Conservation (phyloP, 2,113 vertebrate genomes). For the Callorhinus ursinus region DNA sequence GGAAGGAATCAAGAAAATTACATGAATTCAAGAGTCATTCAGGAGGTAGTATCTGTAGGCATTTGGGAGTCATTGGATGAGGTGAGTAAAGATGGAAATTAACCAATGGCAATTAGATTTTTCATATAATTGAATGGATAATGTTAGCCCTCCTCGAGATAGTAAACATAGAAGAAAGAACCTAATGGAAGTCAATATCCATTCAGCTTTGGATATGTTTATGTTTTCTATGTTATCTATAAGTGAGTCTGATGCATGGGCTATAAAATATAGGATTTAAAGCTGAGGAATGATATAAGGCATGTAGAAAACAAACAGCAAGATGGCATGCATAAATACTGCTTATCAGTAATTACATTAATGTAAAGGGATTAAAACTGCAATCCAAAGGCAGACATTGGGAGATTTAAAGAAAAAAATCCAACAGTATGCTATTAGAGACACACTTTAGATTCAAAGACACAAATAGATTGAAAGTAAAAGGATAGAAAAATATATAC, state of each 20-base stretch:
- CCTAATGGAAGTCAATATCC: background rate
- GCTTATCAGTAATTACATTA: background rate
- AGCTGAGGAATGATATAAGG: background rate
- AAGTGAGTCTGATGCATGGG: background rate
- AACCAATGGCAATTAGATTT: background rate
- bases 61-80: background rate
- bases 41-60: background rate
- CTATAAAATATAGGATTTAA: background rate
- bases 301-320: background rate
- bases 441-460: background rate
- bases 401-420: background rate
- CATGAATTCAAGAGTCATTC: background rate
- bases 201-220: background rate
- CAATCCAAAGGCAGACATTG: background rate
- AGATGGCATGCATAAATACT: background rate
- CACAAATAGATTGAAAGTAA: background rate
- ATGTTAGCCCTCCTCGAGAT: background rate
- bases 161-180: background rate
- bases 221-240: background rate
- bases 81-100: background rate
- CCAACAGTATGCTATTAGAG: background rate
- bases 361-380: background rate
- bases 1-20: background rate
- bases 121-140: background rate
- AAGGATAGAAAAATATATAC: background rate